Evolutionary conservation across 2,113 vertebrate genomes (phyloP), one percentile per base, ranked within the genome.

Genomic region (Microtus ochrogaster): DNA sequence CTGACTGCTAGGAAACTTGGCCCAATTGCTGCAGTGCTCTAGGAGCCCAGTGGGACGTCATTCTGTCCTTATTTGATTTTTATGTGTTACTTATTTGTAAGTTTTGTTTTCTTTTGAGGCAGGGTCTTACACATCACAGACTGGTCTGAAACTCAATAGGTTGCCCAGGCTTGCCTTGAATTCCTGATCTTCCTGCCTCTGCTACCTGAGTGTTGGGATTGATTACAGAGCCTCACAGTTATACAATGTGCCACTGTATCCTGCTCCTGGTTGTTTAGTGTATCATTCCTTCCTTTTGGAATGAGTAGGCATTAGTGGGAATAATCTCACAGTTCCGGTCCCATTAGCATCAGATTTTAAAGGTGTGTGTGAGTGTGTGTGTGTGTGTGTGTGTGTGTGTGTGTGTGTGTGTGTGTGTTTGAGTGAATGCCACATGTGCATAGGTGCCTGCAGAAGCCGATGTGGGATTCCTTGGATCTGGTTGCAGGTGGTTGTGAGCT

Each of bases 21-120:
- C 74, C 86, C 94, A 39, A 83, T 94, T 78, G 91, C 68, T 89
- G 41, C 65, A 44, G 26, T 83, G 58, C 33, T 66, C 3, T 90
- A 85, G 61, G 19, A 96, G 93, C 83, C 89, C 2, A 39, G 33
- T 92, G 36, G 30, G 14, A 90, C 92, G 3, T 68, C 47, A 91
- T 61, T 90, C 33, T 93, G 2, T 94, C 21, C 19, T 90, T 94
- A 88, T 84, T 92, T 83, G 41, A 61, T 86, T n/a, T 94, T 84
- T 76, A 2, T 90, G 63, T 73, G 2, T 81, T 61, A 33, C 11
- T 74, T 74, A 28, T 41, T 83, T 41, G 52, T 83, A 24, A 44
- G 39, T 30, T 84, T 65, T 89, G 17, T 44, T 72, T 89, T 33
- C 7, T 44, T 89, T 74, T 61, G 26, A 74, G 28, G n/a, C 70